Percentiles rank a stretch among this genome's conserved stretches.
Conservation (phyloP, 2,888 invertebrate species). For the Pecten maximus region DNA sequence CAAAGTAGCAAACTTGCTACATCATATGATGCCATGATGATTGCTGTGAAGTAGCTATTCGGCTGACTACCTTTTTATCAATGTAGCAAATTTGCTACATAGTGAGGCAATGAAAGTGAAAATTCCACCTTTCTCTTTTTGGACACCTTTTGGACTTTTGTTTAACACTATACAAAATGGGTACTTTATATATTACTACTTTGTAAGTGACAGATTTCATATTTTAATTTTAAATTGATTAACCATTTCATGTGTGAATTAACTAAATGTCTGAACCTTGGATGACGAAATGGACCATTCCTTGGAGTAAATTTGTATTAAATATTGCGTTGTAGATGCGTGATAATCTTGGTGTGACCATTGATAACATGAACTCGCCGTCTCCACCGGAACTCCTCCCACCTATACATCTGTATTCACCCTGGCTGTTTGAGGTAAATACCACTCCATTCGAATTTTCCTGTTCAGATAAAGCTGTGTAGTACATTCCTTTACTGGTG, state of each 20-base stretch:
- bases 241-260: not conserved
- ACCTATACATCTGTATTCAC: conserved; percentile 93
- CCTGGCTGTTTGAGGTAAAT: conserved; percentile 95
- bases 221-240: not conserved
- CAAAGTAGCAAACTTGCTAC: too few relatives aligned
- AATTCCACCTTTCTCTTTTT: too few relatives aligned
- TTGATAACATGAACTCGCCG: conserved; percentile 90
- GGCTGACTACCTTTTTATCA: too few relatives aligned
- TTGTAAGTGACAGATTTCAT: too few relatives aligned
- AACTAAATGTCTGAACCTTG: not conserved
- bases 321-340: conserved; percentile 85
- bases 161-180: too few relatives aligned
- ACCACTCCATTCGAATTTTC: not conserved
- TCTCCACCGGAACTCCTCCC: conserved; percentile 90
- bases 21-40: too few relatives aligned
- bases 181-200: too few relatives aligned
- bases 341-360: conserved; percentile 90
- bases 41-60: too few relatives aligned
- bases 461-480: not conserved
- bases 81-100: too few relatives aligned
- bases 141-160: too few relatives aligned
- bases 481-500: not conserved
- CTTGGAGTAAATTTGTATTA: not conserved
- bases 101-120: too few relatives aligned
- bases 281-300: not conserved